Percentiles rank a stretch among this genome's conserved stretches.
These are phyloP conservation scores for Mesoligia furuncula DNA, from an alignment of 2,888 invertebrate species.

Conservation along the genomic window DNA sequence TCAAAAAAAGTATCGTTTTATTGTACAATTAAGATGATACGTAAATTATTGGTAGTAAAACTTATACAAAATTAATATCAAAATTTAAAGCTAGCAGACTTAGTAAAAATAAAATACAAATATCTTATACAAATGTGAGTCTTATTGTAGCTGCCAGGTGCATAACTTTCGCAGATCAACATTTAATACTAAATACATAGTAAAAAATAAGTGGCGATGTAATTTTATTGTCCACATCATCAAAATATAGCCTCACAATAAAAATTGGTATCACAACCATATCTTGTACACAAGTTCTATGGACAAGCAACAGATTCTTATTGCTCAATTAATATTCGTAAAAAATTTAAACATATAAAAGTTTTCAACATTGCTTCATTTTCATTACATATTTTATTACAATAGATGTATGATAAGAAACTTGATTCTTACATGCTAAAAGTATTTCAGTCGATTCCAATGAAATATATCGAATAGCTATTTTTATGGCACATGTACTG, in stretches of 20 bases:
- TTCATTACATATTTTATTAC: constrained; percentile 33
- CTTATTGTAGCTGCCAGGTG: constrained; percentile 61
- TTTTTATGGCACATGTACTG: constrained; percentile 77
- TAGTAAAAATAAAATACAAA: constrained; percentile 66
- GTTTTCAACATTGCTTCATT: constrained; percentile 44
- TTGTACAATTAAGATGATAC: constrained; percentile 65
- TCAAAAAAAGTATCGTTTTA: constrained; percentile 58
- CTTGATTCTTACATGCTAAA: constrained; percentile 68
- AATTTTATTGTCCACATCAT: constrained; percentile 41
- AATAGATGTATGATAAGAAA: constrained; percentile 53
- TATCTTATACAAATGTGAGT: constrained; percentile 61
- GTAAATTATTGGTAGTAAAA: constrained; percentile 68
- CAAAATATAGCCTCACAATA: constrained; percentile 67
- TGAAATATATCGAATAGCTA: constrained; percentile 62
- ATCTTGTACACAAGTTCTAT: constrained; percentile 63
- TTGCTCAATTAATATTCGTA: constrained; percentile 51
- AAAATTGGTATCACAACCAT: constrained; percentile 67
- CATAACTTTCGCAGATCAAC: constrained; percentile 53
- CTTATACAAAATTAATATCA: constrained; percentile 71
- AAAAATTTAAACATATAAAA: constrained; percentile 44
- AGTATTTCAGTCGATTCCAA: constrained; percentile 73
- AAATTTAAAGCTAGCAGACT: constrained; percentile 85
- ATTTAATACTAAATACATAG: constrained; percentile 55
- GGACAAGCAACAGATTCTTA: constrained; percentile 57
- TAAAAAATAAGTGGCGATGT: constrained; percentile 57